phyloP scores from a whole-genome alignment of 2,113 vertebrate species.

The Podarcis muralis region DNA sequence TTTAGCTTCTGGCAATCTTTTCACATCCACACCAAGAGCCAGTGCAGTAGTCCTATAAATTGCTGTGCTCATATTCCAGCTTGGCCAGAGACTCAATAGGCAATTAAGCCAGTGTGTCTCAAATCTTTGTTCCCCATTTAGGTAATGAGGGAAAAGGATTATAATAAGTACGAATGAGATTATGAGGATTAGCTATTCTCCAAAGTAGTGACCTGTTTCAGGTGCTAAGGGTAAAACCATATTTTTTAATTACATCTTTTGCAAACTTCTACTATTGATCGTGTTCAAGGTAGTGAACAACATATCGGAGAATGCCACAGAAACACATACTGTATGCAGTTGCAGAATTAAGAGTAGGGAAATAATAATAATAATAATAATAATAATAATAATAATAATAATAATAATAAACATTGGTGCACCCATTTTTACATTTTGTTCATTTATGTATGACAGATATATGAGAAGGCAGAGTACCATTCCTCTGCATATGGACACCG shows the following conservation, averaged over 20 bases:
- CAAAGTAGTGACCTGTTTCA: too few relatives aligned
- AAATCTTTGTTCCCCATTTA: background rate
- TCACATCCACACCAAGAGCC: background rate
- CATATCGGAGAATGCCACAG: too few relatives aligned
- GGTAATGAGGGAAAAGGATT: background rate
- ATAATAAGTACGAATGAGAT: background rate
- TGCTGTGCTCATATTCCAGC: background rate
- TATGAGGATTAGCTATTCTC: background rate
- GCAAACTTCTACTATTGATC: too few relatives aligned
- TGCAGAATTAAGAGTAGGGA: too few relatives aligned
- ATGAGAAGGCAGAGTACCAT: slow-evolving; percentile 12
- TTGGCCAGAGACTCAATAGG: background rate
- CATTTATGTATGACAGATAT: background rate
- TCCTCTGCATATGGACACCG: accelerated
- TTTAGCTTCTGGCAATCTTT: background rate
- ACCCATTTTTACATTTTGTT: background rate
- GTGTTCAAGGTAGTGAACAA: too few relatives aligned
- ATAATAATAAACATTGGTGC: background rate
- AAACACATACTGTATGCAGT: too few relatives aligned
- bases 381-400: too few relatives aligned
- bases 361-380: too few relatives aligned
- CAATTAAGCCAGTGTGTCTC: background rate
- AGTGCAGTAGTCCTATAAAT: background rate
- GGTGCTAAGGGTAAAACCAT: too few relatives aligned
- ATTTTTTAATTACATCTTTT: too few relatives aligned